phyloP scores from a whole-genome alignment of 2,888 invertebrate species.

The Oeneis ivallda region DNA sequence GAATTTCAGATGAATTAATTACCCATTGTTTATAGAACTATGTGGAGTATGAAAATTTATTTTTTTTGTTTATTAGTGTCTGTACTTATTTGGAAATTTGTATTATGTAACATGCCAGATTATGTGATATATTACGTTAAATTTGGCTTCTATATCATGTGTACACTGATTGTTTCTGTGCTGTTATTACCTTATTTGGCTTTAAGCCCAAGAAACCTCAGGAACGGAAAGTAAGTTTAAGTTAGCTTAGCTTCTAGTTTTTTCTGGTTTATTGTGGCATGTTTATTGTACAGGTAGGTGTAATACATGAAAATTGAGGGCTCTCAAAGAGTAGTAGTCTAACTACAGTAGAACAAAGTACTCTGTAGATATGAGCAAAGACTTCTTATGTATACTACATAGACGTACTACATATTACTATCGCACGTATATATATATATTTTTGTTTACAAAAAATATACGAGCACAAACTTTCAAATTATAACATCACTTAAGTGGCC shows the following conservation, averaged over 20 bases:
- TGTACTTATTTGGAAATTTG: conserved; percentile 69
- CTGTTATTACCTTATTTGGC: conserved; percentile 72
- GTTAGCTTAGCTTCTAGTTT: background rate
- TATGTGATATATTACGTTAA: conserved; percentile 75
- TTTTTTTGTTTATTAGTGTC: conserved; percentile 48
- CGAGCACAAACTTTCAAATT: too few species aligned
- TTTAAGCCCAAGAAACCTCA: conserved; percentile 75
- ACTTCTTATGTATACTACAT: too few species aligned
- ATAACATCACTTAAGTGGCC: too few species aligned
- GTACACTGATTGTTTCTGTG: conserved; percentile 65
- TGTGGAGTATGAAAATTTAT: background rate
- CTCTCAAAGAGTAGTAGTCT: too few species aligned
- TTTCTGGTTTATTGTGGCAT: too few species aligned
- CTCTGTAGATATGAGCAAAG: too few species aligned
- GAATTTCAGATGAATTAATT: background rate
- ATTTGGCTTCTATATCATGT: conserved; percentile 72
- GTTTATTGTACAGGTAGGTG: too few species aligned
- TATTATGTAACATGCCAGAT: conserved; percentile 72
- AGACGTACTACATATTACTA: too few species aligned
- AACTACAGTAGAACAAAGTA: too few species aligned
- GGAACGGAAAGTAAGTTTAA: conserved; percentile 76
- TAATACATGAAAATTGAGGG: too few species aligned
- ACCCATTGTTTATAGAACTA: background rate
- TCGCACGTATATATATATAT: too few species aligned
- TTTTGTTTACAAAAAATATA: too few species aligned